A percentile compares a stretch with the other conserved stretches of the same genome.
These are phyloP conservation scores for Phenganax marumi DNA, from an alignment of 92 coral and sea anemone species.

Conservation along the genomic window DNA sequence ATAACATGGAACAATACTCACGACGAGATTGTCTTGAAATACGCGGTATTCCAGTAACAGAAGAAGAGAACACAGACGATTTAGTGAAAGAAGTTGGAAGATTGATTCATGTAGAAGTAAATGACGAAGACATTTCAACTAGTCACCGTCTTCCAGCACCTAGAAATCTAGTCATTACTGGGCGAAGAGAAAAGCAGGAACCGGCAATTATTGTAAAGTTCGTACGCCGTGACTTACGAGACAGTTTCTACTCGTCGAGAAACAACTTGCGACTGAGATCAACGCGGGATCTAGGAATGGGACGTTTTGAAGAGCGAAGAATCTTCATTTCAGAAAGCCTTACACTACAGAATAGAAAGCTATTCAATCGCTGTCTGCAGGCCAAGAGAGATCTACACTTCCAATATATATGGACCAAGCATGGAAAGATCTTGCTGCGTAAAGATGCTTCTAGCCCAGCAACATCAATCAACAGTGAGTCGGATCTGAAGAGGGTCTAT, in stretches of 20 bases:
- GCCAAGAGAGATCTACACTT: conserved; percentile 29
- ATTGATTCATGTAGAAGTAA: conserved; percentile 31
- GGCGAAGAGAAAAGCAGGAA: neutral
- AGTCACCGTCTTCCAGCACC: conserved; percentile 41
- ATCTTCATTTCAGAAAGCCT: conserved; percentile 46
- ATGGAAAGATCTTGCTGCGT: conserved; percentile 43
- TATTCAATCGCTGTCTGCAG: conserved; percentile 39
- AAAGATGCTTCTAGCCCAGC: conserved; percentile 47
- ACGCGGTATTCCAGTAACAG: conserved; percentile 35
- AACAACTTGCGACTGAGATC: conserved; percentile 29
- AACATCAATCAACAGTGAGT: conserved; percentile 16
- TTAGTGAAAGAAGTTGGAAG: conserved; percentile 27
- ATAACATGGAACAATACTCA: conserved; percentile 39
- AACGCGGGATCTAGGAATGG: conserved; percentile 31
- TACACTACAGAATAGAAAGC: conserved; percentile 40
- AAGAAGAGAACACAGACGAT: conserved; percentile 18
- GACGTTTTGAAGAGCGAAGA: conserved; percentile 13
- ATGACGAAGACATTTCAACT: conserved; percentile 25
- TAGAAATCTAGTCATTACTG: too few relatives aligned
- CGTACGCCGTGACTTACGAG: conserved; percentile 21
- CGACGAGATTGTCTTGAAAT: conserved; percentile 43
- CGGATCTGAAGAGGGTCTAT: conserved; percentile 24
- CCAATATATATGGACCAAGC: conserved; percentile 39
- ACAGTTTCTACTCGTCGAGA: conserved; percentile 37
- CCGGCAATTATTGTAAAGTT: conserved; percentile 49